Evolutionary conservation across 1,140 invertebrate species (phyloP), one percentile per base, ranked within the genome.

Genomic region (Leptinotarsa defecta): DNA sequence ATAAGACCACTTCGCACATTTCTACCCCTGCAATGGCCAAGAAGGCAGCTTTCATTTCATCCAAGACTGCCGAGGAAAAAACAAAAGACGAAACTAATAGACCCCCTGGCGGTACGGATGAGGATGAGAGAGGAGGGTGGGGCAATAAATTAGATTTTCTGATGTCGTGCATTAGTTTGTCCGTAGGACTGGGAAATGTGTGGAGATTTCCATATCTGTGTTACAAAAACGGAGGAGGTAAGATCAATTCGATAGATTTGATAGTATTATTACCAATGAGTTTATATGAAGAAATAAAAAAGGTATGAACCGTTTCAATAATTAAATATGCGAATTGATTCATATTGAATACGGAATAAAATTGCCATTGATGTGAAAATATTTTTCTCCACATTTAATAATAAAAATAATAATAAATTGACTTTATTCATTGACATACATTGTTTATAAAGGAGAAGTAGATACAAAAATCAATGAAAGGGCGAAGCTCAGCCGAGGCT

Each of bases 151-250:
- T 85, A 74, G 84, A 85, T 77, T 85, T 85, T 71, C 74, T 94
- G n/a, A 88, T 93, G 57, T 91, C 91, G 1, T 91, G 91, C 78
- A 89, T 93, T 71, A 91, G 91, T 73, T 89, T 92, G n/a, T 92
- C 92, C 13, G 91, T 94, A 4, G 92, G 92, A 3, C 85, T 94
- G 8, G 94, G 94, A 68, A 96, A 96, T 81, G 92, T 96, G 1
- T 96, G 94, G 94, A 87, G 95, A 63, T 96, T 96, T 86, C 94
- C 94, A 0, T 95, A 94, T 85, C 88, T 94, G 5, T 94, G 92
- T 82, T 94, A 94, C 86, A 92, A 93, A 81, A 94, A 94, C 83
- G 93, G 93, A 61, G 93, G 84, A 78, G 84, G 84, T 85, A 81
- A 74, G 63, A 57, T 57, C 4, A 19, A 57, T 57, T 17, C 4